A percentile compares a stretch with the other conserved stretches of the same genome.
These are phyloP conservation scores for Temnothorax nylanderi DNA, from an alignment of 1,140 invertebrate genomes.

Conservation along the genomic window DNA sequence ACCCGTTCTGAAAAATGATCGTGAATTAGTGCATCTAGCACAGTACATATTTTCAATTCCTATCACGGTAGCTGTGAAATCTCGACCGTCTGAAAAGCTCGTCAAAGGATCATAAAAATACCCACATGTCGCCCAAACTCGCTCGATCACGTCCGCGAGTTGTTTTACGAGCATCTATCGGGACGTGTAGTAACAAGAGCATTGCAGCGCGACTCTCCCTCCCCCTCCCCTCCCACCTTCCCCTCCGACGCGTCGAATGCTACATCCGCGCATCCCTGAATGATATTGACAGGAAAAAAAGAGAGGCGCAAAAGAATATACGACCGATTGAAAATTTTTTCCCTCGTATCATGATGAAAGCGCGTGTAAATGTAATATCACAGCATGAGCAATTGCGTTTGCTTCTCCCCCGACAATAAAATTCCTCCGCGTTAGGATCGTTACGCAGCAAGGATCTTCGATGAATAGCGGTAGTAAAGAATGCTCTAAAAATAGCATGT, in stretches of 20 bases:
- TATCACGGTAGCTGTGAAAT: background rate
- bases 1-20: background rate
- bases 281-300: conserved; percentile 30
- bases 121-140: conserved; percentile 3
- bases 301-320: background rate
- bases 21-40: background rate
- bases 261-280: background rate
- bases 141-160: conserved; percentile 20
- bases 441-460: background rate
- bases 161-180: conserved; percentile 41
- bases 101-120: conserved; percentile 50
- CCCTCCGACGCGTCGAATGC: background rate
- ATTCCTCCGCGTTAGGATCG: background rate
- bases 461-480: background rate
- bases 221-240: too few species aligned
- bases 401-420: background rate
- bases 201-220: background rate
- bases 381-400: background rate
- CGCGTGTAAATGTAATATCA: conserved; percentile 14
- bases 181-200: conserved; percentile 4
- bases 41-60: conserved; percentile 19
- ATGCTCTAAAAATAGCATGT: background rate
- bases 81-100: conserved; percentile 27
- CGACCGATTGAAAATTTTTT: conserved; percentile 3
- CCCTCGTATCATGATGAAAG: conserved; percentile 1